Evolutionary conservation across 1,140 invertebrate genomes (phyloP), one percentile per base, ranked within the genome.

Genomic region (Megalonaias nervosa): DNA sequence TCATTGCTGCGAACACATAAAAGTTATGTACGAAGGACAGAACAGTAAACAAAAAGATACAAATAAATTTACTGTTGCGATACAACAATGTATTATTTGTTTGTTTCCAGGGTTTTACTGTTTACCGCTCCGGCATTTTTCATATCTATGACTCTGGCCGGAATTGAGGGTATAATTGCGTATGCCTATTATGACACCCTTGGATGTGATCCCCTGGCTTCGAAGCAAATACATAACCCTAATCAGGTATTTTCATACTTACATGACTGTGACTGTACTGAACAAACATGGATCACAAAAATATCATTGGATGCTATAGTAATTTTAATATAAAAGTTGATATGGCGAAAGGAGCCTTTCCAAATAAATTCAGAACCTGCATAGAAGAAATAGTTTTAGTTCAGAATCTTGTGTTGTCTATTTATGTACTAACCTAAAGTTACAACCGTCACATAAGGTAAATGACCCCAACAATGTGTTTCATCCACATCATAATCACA

Each of bases 91-190:
- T 23, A 62, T 75, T 19, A 59, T 60, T 62, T 58, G 57, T 48
- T 59, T 69, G n/a, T 38, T 79, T 79, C 16, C 75, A 86, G 85
- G 48, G 80, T 86, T 61, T 59, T 86, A 3, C 72, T 75, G 38
- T 72, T 86, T 57, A 74, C 79, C 23, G 80, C 78, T 4, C 85
- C 82, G 21, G 77, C 75, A 15, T 81, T 85, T 94, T 79, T 85
- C 23, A 15, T 85, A 12, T 73, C 84, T 16, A 26, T 85, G 59
- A 71, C 81, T 0, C 61, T 86, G 58, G 85, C 85, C 1, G 76
- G 74, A 13, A 81, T 84, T n/a, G 85, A 86, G 75, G 96, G 97
- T 0, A 92, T 97, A 83, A 94, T 96, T 19, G 84, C 88, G 11
- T 90, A 83, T 78, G 80, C 87, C 15, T 90, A 88, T 79, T 91